Conservation (phyloP, 2,113 vertebrate species). For the Glaucidium brasilianum region DNA sequence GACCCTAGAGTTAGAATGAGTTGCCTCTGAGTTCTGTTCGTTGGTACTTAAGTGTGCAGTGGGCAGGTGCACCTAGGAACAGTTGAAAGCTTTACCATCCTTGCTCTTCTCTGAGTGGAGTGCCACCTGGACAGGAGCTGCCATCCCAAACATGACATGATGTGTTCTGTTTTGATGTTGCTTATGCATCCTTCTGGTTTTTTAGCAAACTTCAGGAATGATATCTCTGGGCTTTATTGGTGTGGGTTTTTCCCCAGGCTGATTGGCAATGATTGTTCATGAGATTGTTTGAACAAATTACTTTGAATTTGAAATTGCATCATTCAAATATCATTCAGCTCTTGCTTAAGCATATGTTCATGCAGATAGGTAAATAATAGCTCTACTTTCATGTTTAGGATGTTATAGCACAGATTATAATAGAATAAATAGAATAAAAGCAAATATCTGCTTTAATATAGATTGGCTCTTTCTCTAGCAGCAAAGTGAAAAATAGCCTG, state of each 20-base stretch:
- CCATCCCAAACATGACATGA: not conserved
- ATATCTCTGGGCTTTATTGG: not conserved
- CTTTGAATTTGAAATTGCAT: not conserved
- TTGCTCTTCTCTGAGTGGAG: not conserved
- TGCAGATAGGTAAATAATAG: not conserved
- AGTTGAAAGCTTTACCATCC: not conserved
- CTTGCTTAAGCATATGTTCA: not conserved
- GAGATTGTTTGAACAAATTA: not conserved
- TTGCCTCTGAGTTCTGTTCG: not conserved
- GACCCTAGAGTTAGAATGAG: not conserved
- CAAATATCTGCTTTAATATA: not conserved
- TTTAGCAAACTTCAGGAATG: not conserved
- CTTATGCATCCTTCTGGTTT: not conserved
- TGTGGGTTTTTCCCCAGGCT: not conserved
- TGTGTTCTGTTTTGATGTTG: not conserved
- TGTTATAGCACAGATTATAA: not conserved
- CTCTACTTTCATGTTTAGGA: not conserved
- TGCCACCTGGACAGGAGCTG: not conserved
- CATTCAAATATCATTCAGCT: not conserved
- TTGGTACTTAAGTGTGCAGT: not conserved
- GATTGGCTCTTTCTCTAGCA: not conserved
- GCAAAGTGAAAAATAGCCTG: not conserved
- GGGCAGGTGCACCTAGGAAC: not conserved
- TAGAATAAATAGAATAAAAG: not conserved
- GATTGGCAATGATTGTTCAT: not conserved